Conservation (phyloP, 1,140 invertebrate species). For the Drosophila grimshawi region DNA sequence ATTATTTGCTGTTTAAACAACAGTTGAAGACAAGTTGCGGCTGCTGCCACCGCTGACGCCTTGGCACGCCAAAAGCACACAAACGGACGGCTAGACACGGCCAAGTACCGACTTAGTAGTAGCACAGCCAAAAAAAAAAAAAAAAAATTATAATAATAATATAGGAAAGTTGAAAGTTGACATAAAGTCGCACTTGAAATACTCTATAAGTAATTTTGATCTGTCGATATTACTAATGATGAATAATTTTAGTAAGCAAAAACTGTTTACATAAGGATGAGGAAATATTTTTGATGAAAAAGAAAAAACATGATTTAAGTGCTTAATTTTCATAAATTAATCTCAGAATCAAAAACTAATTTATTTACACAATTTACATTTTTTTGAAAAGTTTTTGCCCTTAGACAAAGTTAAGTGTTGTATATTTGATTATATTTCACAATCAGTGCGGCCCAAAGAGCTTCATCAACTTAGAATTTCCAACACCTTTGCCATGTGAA, state of each 20-base stretch:
- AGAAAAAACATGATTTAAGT: too few relatives aligned
- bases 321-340: too few relatives aligned
- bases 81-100: slow-evolving; percentile 27
- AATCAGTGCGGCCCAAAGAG: not conserved
- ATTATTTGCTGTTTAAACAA: slow-evolving; percentile 75
- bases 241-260: too few relatives aligned
- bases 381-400: too few relatives aligned
- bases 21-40: slow-evolving; percentile 72
- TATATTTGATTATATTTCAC: too few relatives aligned
- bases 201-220: not conserved
- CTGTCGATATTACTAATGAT: not conserved
- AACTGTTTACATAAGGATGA: too few relatives aligned
- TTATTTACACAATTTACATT: too few relatives aligned
- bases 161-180: not conserved
- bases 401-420: too few relatives aligned
- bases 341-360: too few relatives aligned
- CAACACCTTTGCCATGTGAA: too few relatives aligned
- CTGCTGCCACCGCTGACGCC: slow-evolving; percentile 37
- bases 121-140: slow-evolving; percentile 46
- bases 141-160: slow-evolving; percentile 43
- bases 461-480: not conserved
- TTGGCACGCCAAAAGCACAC: slow-evolving; percentile 59
- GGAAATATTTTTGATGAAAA: too few relatives aligned
- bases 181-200: not conserved
- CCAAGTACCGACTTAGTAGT: slow-evolving; percentile 54